Evolutionary conservation across 2,113 vertebrate species (phyloP), one percentile per base, ranked within the genome.

Genomic region (Oreocharis arfaki): DNA sequence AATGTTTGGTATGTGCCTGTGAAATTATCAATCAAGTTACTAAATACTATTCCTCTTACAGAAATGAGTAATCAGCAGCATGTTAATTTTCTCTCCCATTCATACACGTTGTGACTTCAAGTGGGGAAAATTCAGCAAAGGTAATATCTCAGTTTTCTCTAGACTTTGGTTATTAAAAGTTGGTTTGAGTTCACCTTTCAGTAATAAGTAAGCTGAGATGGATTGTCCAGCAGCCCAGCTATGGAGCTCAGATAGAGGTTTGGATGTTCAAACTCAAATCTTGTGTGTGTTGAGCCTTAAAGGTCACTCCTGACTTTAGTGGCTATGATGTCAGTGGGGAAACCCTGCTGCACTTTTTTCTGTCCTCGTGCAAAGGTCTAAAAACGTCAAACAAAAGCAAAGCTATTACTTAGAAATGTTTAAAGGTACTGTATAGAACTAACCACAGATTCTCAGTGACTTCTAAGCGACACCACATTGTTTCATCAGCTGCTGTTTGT

Each of bases 271-370:
- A 39, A 42, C 32, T 59, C 56, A 65, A 13, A 26, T 33, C 28
- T 59, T 67, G 10, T 49, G 16, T 87, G 73, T 91, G 56, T 86
- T 95, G 47, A 90, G 5, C 71, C 60, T 90, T 86, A 96, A 96
- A 96, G 92, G 95, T 96, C 92, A 93, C 52, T 68, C 68, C 52
- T 86, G 30, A 80, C 44, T 83, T 90, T 67, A 55, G 79, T 63
- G 82, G 64, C 44, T 90, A 39, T 96, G 93, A 92, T 96, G 92
- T 94, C 94, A 91, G 1, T 88, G 90, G 96, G 96, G 95, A 97
- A 95, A 91, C 89, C 63, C 96, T 91, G 89, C 53, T 91, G 91
- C 65, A 64, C 71, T 91, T 96, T 3, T 65, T 37, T 63, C 50
- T 94, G 80, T 52, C 26, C 69, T 74, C 33, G 6, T 78, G 53